Conservation (phyloP, 2,113 vertebrate species). For the Charina bottae region DNA sequence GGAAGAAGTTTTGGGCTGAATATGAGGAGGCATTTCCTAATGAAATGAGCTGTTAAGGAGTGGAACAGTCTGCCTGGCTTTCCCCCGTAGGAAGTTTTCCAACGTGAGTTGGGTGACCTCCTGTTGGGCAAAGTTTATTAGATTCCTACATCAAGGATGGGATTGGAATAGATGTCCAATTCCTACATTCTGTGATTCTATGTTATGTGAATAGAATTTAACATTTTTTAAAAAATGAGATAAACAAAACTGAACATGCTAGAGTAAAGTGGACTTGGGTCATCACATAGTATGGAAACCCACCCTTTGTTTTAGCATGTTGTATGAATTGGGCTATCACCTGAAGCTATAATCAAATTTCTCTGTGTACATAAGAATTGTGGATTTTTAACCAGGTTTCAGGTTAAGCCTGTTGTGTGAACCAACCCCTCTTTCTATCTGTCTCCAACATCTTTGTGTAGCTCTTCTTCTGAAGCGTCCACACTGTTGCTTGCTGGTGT, state of each 20-base stretch:
- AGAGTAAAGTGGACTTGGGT: neutral
- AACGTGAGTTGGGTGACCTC: too few relatives aligned
- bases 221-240: neutral
- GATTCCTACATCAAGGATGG: neutral
- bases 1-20: neutral
- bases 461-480: neutral
- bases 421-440: neutral
- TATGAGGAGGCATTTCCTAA: neutral
- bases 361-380: neutral
- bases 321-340: neutral
- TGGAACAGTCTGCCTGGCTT: neutral
- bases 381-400: neutral
- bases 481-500: too few relatives aligned
- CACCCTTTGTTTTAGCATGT: neutral
- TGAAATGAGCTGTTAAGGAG: neutral
- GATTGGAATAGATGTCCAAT: neutral
- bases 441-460: neutral
- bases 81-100: neutral
- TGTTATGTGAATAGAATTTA: neutral
- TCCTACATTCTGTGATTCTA: neutral
- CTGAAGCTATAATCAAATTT: neutral
- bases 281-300: neutral
- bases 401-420: neutral
- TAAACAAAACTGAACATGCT: neutral
- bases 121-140: neutral